phyloP scores from a whole-genome alignment of 2,113 vertebrate species.

The Tychaedon coryphoeus region DNA sequence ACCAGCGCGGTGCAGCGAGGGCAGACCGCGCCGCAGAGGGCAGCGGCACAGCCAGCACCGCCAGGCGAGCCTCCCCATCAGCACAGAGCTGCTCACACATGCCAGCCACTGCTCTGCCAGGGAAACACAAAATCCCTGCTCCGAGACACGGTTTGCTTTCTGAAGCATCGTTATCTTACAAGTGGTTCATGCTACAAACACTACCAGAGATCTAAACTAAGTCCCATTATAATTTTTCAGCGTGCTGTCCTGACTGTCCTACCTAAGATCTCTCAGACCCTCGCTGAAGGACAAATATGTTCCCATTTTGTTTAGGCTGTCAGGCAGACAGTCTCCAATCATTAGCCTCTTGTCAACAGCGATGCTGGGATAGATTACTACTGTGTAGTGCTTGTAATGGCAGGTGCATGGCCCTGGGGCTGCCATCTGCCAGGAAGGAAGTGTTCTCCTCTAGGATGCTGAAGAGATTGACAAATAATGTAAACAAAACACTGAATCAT shows the following conservation, averaged over 20 bases:
- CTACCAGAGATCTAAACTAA: neutral
- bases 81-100: neutral
- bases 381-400: slow-evolving; percentile 73
- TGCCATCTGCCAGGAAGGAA: slow-evolving; percentile 78
- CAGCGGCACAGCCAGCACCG: neutral
- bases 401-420: slow-evolving; percentile 83
- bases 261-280: neutral
- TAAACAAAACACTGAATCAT: slow-evolving; percentile 47
- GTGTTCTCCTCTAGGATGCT: slow-evolving; percentile 51
- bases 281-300: slow-evolving; percentile 39
- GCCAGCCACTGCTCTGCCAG: fast-evolving
- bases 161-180: neutral
- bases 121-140: neutral
- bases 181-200: neutral
- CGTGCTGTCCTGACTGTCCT: neutral
- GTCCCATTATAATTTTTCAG: neutral
- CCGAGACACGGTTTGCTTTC: fast-evolving
- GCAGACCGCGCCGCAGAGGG: neutral
- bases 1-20: neutral
- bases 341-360: slow-evolving; percentile 85
- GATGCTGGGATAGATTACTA: slow-evolving; percentile 78
- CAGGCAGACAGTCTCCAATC: slow-evolving; percentile 81
- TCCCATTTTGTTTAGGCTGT: slow-evolving; percentile 62
- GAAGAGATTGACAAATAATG: slow-evolving; percentile 42
- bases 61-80: neutral